Base-by-base conservation (phyloP, 2,113 vertebrate species). In the Baryphthengus martii region DNA sequence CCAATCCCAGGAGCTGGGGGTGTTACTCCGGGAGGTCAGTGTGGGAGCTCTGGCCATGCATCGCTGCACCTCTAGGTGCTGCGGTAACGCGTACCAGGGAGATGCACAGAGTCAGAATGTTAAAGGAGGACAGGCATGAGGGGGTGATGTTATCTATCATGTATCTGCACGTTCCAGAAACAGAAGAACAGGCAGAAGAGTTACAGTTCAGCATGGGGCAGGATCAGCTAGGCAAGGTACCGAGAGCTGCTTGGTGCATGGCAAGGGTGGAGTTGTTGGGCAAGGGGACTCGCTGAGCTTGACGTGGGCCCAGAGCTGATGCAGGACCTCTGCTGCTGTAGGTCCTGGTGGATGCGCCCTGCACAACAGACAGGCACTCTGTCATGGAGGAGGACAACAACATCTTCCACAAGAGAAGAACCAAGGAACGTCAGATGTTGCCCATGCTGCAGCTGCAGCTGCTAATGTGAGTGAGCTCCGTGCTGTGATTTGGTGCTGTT, bases 271-370 rank as follows among this genome's bases (percentile, higher is more conserved):
- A 58, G 67, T 18, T 39, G 58, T 4, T 45, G 56, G 39, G 33
- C 23, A 12, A 7, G 14, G 72, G 59, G 40, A 11, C 50, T 89
- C 0, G 3, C 75, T 35, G 25, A 59, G 35, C 79, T 47, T 23
- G 50, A 4, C 19, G 44, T 11, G 9, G 16, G 31, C 29, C 23
- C 5, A 14, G 47, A 25, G 17, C n/a, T 83, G 61, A 82, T 31
- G 33, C 26, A 44, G 40, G 29, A 37, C 31, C 47, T 90, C 10
- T 92, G n/a, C 56, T 84, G 42, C 78, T 59, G 45, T 96, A 99
- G 99, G 99, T 99, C 29, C 98, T 99, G 63, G 99, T 99, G 81
- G 99, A 99, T 37, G 99, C 99, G 42, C 99, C 99, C 42, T 99
- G 99, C 95, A 99, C 99, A 7, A 99, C 98, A 14, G 99, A 99